A percentile compares a stretch with the other conserved stretches of the same genome.
Conservation (phyloP, 2,113 vertebrate genomes). For the Phoxinus phoxinus region DNA sequence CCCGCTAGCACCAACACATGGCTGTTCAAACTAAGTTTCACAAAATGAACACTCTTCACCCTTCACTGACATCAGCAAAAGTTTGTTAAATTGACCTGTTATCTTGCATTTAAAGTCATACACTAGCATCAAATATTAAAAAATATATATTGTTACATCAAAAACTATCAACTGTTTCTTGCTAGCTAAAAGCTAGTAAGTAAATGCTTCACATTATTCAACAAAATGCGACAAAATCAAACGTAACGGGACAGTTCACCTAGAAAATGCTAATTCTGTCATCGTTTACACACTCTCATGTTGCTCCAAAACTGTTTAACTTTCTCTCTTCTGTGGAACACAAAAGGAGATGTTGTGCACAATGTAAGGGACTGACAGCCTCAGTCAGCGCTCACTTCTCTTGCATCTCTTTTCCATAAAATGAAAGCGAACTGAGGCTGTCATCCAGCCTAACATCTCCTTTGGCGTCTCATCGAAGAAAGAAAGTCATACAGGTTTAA, state of each 20-base stretch:
- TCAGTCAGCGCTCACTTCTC: not conserved
- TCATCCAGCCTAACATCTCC: not conserved
- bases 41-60: not conserved
- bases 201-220: not conserved
- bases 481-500: constrained; percentile 1
- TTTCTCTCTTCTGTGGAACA: not conserved
- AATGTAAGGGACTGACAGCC: not conserved
- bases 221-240: not conserved
- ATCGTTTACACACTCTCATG: not conserved
- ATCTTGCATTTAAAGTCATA: not conserved
- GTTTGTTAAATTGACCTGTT: not conserved
- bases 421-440: not conserved
- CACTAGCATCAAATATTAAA: not conserved
- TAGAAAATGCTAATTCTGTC: not conserved
- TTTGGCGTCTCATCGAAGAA: not conserved
- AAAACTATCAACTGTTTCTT: not conserved
- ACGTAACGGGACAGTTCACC: not conserved
- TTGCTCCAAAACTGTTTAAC: not conserved
- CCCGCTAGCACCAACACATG: not conserved
- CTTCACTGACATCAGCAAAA: not conserved
- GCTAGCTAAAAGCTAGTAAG: not conserved
- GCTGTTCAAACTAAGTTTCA: not conserved
- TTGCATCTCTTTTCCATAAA: not conserved
- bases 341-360: not conserved
- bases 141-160: no score